phyloP scores from a whole-genome alignment of 2,888 invertebrate species.

The Colletes collaris region DNA sequence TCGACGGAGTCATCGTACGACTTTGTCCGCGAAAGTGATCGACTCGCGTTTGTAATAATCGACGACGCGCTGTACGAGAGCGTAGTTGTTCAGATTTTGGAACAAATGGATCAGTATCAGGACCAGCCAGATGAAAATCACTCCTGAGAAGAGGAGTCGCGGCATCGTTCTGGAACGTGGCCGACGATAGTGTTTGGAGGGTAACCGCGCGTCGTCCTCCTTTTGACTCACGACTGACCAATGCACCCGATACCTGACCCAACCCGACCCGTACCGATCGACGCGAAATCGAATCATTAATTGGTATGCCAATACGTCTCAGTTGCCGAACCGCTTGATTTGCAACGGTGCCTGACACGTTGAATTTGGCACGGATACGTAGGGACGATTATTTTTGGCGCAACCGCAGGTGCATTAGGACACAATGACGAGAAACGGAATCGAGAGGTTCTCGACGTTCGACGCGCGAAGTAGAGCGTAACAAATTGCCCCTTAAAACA shows the following conservation, averaged over 20 bases:
- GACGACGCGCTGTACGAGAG: slow-evolving; percentile 3
- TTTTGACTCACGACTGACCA: slow-evolving; percentile 21
- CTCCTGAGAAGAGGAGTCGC: slow-evolving; percentile 30
- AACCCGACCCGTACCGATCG: not conserved
- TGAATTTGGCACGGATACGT: slow-evolving; percentile 64
- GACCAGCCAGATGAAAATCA: slow-evolving; percentile 46
- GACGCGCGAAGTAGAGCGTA: slow-evolving; percentile 11
- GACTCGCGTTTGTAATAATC: not conserved
- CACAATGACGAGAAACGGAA: slow-evolving; percentile 49
- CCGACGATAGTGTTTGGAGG: not conserved
- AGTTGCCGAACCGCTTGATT: slow-evolving; percentile 39
- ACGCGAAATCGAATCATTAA: slow-evolving; percentile 34
- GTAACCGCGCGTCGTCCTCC: slow-evolving; percentile 12
- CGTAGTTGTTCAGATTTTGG: slow-evolving; percentile 7
- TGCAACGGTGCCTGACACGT: slow-evolving; percentile 51
- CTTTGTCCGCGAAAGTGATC: not conserved
- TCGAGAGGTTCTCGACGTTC: slow-evolving; percentile 30
- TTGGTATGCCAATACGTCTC: slow-evolving; percentile 50
- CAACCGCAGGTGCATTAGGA: slow-evolving; percentile 58
- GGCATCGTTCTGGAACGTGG: slow-evolving; percentile 23
- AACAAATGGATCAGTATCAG: slow-evolving; percentile 27
- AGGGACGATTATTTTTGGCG: slow-evolving; percentile 65
- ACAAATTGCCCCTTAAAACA: slow-evolving; percentile 7
- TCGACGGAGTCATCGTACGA: not conserved
- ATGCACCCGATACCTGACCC: not conserved